Base-by-base conservation (phyloP, 2,888 invertebrate genomes). In the Conchocele bisecta region DNA sequence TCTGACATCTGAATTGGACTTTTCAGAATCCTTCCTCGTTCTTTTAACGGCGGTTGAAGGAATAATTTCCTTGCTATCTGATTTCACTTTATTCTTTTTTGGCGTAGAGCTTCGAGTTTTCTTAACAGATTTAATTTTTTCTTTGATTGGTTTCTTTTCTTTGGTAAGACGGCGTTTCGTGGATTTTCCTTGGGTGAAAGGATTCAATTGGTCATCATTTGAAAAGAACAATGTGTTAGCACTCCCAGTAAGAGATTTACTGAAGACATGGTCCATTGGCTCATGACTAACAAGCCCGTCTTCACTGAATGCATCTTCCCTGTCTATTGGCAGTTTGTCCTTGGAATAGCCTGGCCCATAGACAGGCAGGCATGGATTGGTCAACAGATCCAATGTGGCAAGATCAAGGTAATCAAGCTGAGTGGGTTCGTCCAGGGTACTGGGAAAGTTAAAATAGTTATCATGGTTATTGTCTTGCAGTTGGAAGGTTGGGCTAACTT, bases 391-490 rank as follows among this genome's bases (percentile, higher is more conserved):
- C 9, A 77, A 54, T 13, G 71, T 71, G 20, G 77, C 77, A 29
- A 77, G 37, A 48, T 77, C 77, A 17, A 77, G 61, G 37, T 77
- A 77, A 51, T 74, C 77, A 26, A 77, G 44, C 31, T 77, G 77
- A 11, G 77, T 77, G 15, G 77, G 77, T 42, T 77, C 77, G 59
- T 77, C 77, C 3, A 74, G 51, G 2, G 58, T 74, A 46, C 74
- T 74, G 1, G 77, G 71, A 57, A 77, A 77, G 26, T 53, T 71
- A 29, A 77, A 77, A 37, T 73, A 73, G 50, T 73, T 70, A 2
- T 54, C 59, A 37, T 73, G 70, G 50, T 73, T 70, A 2, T 54
- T 56, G 50, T 77, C 77, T 33, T 77, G 77, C 15, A 74, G 33
- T 24, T 59, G 74, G 24, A 71, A 48, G 0, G 70, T 71, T n/a